phyloP scores from a whole-genome alignment of 2,797 vertebrate genomes.

The Notolepis coatsorum region DNA sequence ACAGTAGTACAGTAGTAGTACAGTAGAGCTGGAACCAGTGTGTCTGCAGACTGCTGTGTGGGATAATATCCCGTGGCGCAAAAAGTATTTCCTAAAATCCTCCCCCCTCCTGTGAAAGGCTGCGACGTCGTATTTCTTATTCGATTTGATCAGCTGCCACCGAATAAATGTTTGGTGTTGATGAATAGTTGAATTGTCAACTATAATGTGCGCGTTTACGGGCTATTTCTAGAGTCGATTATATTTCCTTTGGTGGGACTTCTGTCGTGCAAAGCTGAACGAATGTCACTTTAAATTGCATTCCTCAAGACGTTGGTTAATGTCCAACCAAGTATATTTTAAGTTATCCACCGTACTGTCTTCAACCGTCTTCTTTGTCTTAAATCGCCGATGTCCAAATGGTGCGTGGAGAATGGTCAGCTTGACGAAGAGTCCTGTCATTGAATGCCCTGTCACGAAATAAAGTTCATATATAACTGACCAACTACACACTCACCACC shows the following conservation, averaged over 20 bases:
- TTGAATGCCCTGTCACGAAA: not conserved
- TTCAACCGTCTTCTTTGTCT: too few relatives aligned
- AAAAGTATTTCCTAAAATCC: constrained; percentile 51
- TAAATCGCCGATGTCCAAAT: too few relatives aligned
- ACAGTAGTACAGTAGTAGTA: constrained; percentile 14
- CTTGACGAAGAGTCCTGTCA: not conserved
- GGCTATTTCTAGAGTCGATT: not conserved
- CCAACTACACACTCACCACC: not conserved
- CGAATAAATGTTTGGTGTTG: not conserved
- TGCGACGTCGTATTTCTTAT: constrained; percentile 10
- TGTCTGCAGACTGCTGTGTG: constrained; percentile 30
- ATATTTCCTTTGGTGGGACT: not conserved
- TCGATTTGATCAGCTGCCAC: not conserved
- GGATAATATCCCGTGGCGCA: constrained; percentile 19
- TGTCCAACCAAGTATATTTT: too few relatives aligned
- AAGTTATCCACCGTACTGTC: too few relatives aligned
- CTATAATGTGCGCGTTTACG: not conserved
- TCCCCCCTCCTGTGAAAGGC: constrained; percentile 55
- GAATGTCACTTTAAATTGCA: too few relatives aligned
- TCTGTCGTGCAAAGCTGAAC: constrained; percentile 6
- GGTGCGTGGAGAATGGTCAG: constrained; percentile 3
- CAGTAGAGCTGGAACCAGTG: constrained; percentile 19
- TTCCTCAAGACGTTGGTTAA: too few relatives aligned
- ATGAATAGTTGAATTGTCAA: not conserved
- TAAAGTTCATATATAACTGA: too few relatives aligned